A percentile compares a stretch with the other conserved stretches of the same genome.
Evolutionary conservation across 2,888 invertebrate species (phyloP).

Genomic region (Coelogynopora nodosa): DNA sequence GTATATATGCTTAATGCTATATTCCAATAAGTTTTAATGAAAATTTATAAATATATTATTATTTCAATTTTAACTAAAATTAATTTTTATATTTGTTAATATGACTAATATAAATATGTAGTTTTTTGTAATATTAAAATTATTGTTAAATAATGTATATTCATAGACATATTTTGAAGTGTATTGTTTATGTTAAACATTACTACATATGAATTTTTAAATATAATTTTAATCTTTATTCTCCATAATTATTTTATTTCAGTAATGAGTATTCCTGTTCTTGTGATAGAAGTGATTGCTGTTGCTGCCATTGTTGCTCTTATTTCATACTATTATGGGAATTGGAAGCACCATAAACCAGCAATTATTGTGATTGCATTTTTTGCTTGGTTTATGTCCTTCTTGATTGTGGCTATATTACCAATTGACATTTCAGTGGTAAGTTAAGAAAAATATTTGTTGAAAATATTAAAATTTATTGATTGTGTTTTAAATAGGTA

Average conservation of each 20-base stretch:
- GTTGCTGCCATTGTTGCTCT: conserved; percentile 73
- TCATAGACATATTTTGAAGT: no score
- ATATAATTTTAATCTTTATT: background rate
- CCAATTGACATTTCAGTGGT: conserved; percentile 95
- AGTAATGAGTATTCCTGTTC: conserved; percentile 50
- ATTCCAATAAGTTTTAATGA: no score
- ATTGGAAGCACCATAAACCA: conserved; percentile 86
- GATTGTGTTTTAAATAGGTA: no score
- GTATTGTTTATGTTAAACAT: no score
- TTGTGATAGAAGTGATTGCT: conserved; percentile 76
- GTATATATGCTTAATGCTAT: no score
- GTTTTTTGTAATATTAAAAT: no score
- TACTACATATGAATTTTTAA: background rate
- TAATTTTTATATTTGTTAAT: no score
- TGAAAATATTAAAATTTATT: background rate
- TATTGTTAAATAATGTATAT: no score
- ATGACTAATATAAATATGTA: no score
- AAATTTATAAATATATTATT: no score
- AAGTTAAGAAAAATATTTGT: conserved; percentile 63
- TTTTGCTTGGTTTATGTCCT: conserved; percentile 96
- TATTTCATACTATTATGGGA: conserved; percentile 86
- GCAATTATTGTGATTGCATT: conserved; percentile 87
- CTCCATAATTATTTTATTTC: background rate
- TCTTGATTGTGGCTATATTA: conserved; percentile 91
- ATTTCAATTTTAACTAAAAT: no score